Conservation (phyloP, 2,797 vertebrate genomes). For the Eulemur mongoz region DNA sequence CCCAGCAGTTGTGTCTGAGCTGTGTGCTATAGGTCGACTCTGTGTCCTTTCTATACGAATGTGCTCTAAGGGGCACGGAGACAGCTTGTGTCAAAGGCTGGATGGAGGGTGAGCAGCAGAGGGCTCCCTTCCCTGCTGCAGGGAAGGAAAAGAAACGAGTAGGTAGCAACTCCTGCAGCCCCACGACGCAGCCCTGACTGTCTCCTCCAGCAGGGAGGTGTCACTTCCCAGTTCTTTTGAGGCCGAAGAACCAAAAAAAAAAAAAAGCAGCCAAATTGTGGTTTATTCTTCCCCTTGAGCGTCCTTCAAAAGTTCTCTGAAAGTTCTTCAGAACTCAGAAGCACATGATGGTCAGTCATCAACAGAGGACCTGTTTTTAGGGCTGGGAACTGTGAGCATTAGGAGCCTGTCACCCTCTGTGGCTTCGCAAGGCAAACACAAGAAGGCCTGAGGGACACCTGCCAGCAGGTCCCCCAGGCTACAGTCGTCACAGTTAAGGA, state of each 20-base stretch:
- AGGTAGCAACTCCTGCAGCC: neutral
- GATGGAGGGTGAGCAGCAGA: fast-evolving
- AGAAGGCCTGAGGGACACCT: neutral
- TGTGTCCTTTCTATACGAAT: neutral
- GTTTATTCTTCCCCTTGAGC: neutral
- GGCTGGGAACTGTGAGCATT: neutral
- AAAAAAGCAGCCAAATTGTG: neutral
- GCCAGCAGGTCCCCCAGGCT: neutral
- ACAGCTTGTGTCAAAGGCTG: neutral
- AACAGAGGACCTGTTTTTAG: neutral
- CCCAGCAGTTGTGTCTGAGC: neutral
- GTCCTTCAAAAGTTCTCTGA: neutral
- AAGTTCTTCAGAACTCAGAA: neutral
- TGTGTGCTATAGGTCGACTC: neutral
- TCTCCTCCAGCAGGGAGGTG: neutral
- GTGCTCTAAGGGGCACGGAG: neutral
- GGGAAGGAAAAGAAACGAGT: neutral
- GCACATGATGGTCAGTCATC: neutral
- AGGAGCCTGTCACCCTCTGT: neutral
- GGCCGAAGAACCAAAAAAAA: neutral
- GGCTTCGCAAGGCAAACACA: neutral
- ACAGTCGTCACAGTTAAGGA: neutral
- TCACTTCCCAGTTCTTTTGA: neutral
- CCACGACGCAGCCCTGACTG: fast-evolving
- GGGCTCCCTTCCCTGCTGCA: neutral